These are phyloP conservation scores for Molossus molossus DNA, from an alignment of 2,797 vertebrate species.

Conservation along the genomic window DNA sequence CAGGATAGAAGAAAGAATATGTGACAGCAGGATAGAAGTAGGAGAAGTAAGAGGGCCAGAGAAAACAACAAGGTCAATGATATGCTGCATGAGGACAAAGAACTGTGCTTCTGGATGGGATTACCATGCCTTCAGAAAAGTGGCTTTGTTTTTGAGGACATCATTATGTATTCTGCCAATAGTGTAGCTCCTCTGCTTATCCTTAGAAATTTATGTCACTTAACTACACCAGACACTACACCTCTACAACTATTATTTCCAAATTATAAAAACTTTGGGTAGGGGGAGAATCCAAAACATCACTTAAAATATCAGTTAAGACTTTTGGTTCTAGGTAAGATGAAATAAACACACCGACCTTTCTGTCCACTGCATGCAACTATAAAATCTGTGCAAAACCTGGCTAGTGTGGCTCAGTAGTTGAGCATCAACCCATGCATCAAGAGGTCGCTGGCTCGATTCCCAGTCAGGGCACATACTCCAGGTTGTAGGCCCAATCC, in stretches of 20 bases:
- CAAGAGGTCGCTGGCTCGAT: too few relatives aligned
- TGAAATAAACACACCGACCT: slow-evolving; percentile 3
- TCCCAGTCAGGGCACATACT: too few relatives aligned
- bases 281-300: slow-evolving; percentile 29
- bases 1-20: slow-evolving; percentile 51
- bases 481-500: too few relatives aligned
- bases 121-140: slow-evolving; percentile 67
- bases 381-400: slow-evolving; percentile 64
- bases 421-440: too few relatives aligned
- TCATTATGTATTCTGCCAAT: slow-evolving; percentile 53
- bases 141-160: slow-evolving; percentile 63
- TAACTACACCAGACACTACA: slow-evolving; percentile 55
- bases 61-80: slow-evolving; percentile 64
- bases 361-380: slow-evolving; percentile 20
- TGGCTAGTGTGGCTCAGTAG: too few relatives aligned
- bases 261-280: slow-evolving; percentile 37
- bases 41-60: not conserved
- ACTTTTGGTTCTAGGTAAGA: slow-evolving; percentile 57
- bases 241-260: slow-evolving; percentile 66
- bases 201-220: slow-evolving; percentile 46
- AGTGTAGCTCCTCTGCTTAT: slow-evolving; percentile 44
- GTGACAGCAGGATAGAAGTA: not conserved
- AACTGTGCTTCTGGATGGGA: slow-evolving; percentile 41
- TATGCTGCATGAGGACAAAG: slow-evolving; percentile 59
- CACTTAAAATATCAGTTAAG: slow-evolving; percentile 65